Evolutionary conservation across 2,113 vertebrate genomes (phyloP).

Genomic region (Heliornis fulica): DNA sequence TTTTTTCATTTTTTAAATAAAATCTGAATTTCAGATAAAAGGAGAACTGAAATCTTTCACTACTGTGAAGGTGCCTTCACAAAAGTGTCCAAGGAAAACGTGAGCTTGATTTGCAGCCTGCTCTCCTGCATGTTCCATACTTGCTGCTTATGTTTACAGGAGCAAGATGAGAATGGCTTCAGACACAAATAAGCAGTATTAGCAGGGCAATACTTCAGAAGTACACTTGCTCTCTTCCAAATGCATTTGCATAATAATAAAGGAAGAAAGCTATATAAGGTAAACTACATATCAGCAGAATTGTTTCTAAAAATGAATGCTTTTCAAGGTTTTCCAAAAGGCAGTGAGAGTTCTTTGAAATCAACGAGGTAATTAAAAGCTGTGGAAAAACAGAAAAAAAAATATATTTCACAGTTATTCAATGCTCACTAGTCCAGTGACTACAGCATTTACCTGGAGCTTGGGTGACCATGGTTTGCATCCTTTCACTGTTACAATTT

Average conservation of each 20-base stretch:
- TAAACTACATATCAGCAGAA: constrained; percentile 43
- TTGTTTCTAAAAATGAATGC: constrained; percentile 44
- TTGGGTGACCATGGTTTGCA: not conserved
- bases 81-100: not conserved
- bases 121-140: not conserved
- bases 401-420: not conserved
- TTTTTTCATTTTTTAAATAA: too few relatives aligned
- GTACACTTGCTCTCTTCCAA: constrained; percentile 25
- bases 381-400: constrained; percentile 7
- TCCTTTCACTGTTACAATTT: not conserved
- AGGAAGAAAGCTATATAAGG: not conserved
- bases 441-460: not conserved
- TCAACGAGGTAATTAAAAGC: constrained; percentile 59
- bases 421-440: not conserved
- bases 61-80: not conserved
- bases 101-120: not conserved
- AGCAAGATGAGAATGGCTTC: constrained; percentile 6
- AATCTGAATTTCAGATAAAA: not conserved
- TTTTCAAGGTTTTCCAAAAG: constrained; percentile 42
- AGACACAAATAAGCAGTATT: constrained; percentile 14
- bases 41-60: not conserved
- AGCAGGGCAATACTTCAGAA: constrained; percentile 20
- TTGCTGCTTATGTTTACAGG: constrained; percentile 4
- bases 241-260: constrained; percentile 49
- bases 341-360: constrained; percentile 52